Evolutionary conservation across 2,797 vertebrate genomes (phyloP).

Genomic region (Iguana delicatissima): DNA sequence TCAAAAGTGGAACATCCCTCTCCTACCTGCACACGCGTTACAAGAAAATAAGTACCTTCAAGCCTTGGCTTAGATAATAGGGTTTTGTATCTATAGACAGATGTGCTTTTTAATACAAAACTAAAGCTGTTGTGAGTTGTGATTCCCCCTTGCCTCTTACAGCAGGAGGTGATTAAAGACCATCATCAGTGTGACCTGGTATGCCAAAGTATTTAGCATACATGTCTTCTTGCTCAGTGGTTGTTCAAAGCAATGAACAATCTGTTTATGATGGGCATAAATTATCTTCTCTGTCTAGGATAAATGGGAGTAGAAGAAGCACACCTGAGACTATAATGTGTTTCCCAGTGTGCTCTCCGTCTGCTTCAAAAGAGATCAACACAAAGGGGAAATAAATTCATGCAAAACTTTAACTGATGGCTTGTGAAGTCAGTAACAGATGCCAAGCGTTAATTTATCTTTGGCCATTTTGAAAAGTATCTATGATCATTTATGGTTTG

Average conservation of each 20-base stretch:
- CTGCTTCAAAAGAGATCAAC: background rate
- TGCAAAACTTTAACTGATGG: background rate
- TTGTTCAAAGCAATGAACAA: constrained; percentile 11
- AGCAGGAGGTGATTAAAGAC: constrained; percentile 34
- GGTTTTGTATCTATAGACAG: background rate
- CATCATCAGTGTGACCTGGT: constrained; percentile 20
- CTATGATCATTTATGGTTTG: background rate
- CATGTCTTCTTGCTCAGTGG: constrained; percentile 9
- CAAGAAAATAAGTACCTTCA: background rate
- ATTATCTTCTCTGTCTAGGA: constrained; percentile 19
- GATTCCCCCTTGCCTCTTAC: constrained; percentile 5
- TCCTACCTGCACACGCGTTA: background rate
- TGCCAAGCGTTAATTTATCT: background rate
- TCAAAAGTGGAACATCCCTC: background rate
- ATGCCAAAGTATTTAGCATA: constrained; percentile 23
- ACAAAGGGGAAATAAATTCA: constrained; percentile 5
- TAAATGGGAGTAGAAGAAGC: constrained; percentile 6
- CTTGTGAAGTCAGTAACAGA: background rate
- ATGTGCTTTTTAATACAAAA: background rate
- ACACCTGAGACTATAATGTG: constrained; percentile 7
- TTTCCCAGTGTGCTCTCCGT: constrained; percentile 15
- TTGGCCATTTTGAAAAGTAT: background rate
- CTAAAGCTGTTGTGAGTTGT: background rate
- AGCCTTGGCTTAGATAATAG: background rate
- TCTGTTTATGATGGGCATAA: constrained; percentile 26